Evolutionary conservation across 2,113 vertebrate species (phyloP).

Genomic region (Phalacrocorax brasilianus): DNA sequence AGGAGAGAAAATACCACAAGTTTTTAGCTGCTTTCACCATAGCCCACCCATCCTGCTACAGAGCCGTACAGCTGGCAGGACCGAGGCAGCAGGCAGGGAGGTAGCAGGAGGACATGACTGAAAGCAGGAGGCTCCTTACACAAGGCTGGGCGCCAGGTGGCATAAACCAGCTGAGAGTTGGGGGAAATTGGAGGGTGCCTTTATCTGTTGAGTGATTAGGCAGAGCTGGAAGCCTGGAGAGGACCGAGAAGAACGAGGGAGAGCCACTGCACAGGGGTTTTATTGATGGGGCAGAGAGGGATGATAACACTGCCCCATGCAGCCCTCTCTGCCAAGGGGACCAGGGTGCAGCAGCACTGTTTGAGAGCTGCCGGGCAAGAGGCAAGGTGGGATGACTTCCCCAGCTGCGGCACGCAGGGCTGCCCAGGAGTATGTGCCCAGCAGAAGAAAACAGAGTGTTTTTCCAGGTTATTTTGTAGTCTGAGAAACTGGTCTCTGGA

Average conservation of each 20-base stretch:
- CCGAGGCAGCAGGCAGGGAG: background rate
- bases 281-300: background rate
- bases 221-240: background rate
- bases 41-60: background rate
- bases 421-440: rapidly evolving
- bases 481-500: background rate
- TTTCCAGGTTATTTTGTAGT: background rate
- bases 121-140: background rate
- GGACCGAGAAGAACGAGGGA: background rate
- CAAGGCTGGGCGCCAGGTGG: background rate
- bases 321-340: background rate
- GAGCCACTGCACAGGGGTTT: background rate
- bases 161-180: background rate
- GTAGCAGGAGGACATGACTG: background rate
- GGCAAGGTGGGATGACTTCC: background rate
- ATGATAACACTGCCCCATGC: rapidly evolving
- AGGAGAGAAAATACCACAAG: background rate
- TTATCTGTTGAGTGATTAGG: background rate
- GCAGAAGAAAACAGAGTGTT: rapidly evolving
- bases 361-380: background rate
- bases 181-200: background rate
- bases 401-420: background rate
- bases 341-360: background rate
- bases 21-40: background rate
- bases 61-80: background rate